Percentiles rank a stretch among this genome's conserved stretches.
These are phyloP conservation scores for Lasioglossum morio DNA, from an alignment of 2,888 invertebrate species.

Conservation along the genomic window DNA sequence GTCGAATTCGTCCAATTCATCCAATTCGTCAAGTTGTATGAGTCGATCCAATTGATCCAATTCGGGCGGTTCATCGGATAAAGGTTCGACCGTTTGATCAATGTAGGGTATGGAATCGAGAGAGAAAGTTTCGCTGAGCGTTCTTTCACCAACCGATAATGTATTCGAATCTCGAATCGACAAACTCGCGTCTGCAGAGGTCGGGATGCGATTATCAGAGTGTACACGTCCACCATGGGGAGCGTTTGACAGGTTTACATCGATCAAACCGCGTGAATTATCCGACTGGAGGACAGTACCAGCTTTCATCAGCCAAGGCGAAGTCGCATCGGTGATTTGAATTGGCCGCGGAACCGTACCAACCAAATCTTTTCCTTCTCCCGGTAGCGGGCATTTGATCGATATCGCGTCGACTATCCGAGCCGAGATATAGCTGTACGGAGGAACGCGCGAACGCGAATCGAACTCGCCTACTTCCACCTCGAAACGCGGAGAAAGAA, in stretches of 20 bases:
- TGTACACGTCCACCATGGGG: neutral
- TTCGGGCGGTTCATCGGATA: neutral
- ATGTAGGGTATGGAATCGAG: slow-evolving; percentile 74
- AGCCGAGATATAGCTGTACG: neutral
- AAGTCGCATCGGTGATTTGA: neutral
- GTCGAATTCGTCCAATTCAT: neutral
- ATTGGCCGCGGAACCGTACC: neutral
- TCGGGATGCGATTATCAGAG: neutral
- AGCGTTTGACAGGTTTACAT: neutral
- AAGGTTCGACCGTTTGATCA: slow-evolving; percentile 71
- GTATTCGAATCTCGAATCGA: neutral
- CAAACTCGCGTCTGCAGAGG: neutral
- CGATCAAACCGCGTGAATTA: neutral
- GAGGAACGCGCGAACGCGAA: neutral
- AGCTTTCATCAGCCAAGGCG: neutral
- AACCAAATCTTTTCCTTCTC: neutral
- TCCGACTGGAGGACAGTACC: neutral
- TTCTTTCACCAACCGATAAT: neutral
- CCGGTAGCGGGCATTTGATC: neutral
- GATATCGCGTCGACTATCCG: neutral
- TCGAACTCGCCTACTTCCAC: neutral
- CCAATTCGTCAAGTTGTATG: neutral
- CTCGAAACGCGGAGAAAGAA: slow-evolving; percentile 4
- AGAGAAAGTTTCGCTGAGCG: slow-evolving; percentile 2
- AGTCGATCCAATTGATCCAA: neutral